Evolutionary conservation across 2,888 invertebrate species (phyloP), one percentile per base, ranked within the genome.

Genomic region (Microctonus aethiopoides): DNA sequence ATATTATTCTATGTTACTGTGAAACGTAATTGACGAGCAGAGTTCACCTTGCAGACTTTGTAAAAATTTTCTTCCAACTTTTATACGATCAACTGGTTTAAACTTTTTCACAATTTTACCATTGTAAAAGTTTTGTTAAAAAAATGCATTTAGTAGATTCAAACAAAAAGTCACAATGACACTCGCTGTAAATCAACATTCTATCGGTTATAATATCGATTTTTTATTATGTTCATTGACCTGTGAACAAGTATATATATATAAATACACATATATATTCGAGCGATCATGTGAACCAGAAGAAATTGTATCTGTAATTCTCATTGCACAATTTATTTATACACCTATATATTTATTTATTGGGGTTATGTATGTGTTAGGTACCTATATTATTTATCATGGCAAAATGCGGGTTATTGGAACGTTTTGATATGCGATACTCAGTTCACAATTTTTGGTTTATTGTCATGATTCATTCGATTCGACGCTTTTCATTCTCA

Each of bases 21-120:
- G 56, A 46, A 69, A 63, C 64, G 60, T 67, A 57, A 69, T 69
- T 67, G 59, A 60, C 57, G 32, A 39, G 16, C 6, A 34, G 34
- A 24, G 32, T 36, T 22, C 16, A 24, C 11, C 24, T 46, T 39
- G 16, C 6, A 34, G 34, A 24, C 32, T 36, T 26, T 16, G 22
- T 20, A 11, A 13, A 32, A 26, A 32, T 13, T 39, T 60, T 60
- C 9, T 2, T 34, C 16, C 22, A 59, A 32, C n/a, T 22, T 16
- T 11, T 29, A 11, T 29, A 57, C 29, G 24, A 24, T 24, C 9
- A 52, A 7, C 24, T 52, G 9, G 20, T 5, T 29, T 29, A 5
- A 29, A 29, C 29, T 29, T 29, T 29, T 6, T 20, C 6, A n/a
- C 20, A 6, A 20, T 46, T 13, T 54, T 24, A 26, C 24, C 11